Evolutionary conservation across 1,140 invertebrate species (phyloP), one percentile per base, ranked within the genome.

Genomic region (Drosophila sp.): DNA sequence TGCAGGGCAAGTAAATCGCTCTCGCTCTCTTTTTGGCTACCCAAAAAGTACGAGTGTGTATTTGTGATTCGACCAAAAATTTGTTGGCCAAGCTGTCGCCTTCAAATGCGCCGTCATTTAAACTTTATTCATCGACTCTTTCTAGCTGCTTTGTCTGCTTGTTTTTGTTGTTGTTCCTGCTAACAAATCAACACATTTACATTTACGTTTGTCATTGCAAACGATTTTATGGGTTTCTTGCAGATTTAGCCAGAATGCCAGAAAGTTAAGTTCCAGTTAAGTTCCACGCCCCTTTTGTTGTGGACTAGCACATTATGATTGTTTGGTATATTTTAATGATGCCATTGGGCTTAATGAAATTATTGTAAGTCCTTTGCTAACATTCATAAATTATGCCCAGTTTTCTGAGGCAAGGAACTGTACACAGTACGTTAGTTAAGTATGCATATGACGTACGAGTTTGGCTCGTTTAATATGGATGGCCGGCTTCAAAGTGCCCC

Each of bases 311-410:
- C 87, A 83, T 90, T 83, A 81, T 84, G 83, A 82, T 89, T 84
- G 78, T 90, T 90, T 78, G 86, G 77, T 77, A 86, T 87, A 86
- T 90, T 90, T 90, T 89, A 89, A 89, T 89, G 86, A 89, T 89
- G 80, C 84, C 84, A 84, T 89, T 89, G 84, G 84, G 86, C 80
- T 80, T 89, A 89, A 89, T 89, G 84, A 89, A 89, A 89, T 89
- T 84, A 89, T 89, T 83, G 83, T 89, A 89, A 79, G 76, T 72
- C 16, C 11, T 8, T 9, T 18, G 2, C 8, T 9, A 1, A 14
- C 21, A 21, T 9, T 0, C 7, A 4, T 32, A 43, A 43, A 43
- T 16, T 18, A 16, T 43, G 40, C 40, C 46, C 46, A 7, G 21
- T 25, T 29, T 48, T 13, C 8, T 21, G 1, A 1, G 4, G 21